Evolutionary conservation across 2,797 vertebrate genomes (phyloP), one percentile per base, ranked within the genome.

Genomic region (Lagorchestes hirsutus): DNA sequence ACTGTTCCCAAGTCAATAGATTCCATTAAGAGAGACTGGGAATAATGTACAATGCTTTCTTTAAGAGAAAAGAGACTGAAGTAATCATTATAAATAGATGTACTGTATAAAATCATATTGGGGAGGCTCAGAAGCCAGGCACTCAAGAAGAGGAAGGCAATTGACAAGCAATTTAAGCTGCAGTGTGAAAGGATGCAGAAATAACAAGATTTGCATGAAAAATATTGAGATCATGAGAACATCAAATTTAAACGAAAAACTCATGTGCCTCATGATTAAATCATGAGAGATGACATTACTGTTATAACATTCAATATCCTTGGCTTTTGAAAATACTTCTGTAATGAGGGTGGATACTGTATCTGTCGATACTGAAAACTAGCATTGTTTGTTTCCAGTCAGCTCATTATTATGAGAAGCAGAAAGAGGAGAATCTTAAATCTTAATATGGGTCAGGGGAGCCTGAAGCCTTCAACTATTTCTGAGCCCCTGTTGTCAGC

Each of bases 171-270:
- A 99, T 99, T 99, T 99, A 98, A 98, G 96, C 98, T 98, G 93
- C 93, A 98, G 98, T 98, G 98, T 98, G 98, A 99, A 99, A 98
- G 98, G 98, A 99, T 98, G 98, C 98, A 99, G 98, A 99, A 99
- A 98, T 99, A 99, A 99, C 98, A 98, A 98, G 98, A 99, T 99
- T 98, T 99, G 98, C 99, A 99, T 99, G 98, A 99, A 98, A 99
- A 99, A 98, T 98, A 99, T 98, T 98, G 98, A 98, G 98, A 98
- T 98, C 98, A 98, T 98, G 98, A 98, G 98, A 99, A 99, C 98
- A 99, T 98, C 98, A 98, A 98, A 99, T 99, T 98, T 98, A 98
- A 99, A 98, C 91, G 18, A 98, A 98, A 98, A 99, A 97, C 96
- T 98, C 93, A 5, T 98, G 98, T 98, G 98, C 98, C 98, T 99